Evolutionary conservation across 2,113 vertebrate genomes (phyloP).

Genomic region (Nicator chloris): DNA sequence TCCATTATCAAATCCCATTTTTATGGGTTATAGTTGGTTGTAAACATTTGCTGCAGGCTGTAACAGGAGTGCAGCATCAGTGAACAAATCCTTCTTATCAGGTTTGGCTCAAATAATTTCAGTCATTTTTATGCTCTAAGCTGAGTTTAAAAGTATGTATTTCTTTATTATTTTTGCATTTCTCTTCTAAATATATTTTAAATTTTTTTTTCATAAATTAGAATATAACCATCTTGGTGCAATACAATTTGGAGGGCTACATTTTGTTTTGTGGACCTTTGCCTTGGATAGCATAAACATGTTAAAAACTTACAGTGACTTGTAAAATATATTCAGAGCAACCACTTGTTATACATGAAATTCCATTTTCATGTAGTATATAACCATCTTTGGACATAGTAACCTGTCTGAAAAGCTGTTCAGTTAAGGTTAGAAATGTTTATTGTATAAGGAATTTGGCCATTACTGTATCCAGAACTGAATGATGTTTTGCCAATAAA

Average conservation of each 20-base stretch:
- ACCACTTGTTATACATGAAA: neutral
- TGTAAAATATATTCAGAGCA: neutral
- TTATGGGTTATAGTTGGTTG: constrained; percentile 40
- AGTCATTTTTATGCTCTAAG: neutral
- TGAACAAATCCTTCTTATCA: constrained; percentile 44
- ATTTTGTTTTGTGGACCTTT: neutral
- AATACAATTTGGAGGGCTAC: neutral
- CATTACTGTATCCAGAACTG: neutral
- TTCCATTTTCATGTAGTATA: neutral
- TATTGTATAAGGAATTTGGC: neutral
- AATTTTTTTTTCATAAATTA: neutral
- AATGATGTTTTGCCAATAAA: neutral
- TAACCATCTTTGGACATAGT: neutral
- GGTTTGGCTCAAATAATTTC: constrained; percentile 8
- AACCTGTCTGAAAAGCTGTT: neutral
- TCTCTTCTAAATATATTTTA: neutral
- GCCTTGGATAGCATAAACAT: neutral
- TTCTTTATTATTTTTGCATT: neutral
- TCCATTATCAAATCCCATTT: constrained; percentile 50
- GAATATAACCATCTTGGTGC: neutral
- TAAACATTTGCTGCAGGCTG: constrained; percentile 41
- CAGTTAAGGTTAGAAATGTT: neutral
- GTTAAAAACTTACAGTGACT: neutral
- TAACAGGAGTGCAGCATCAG: constrained; percentile 27
- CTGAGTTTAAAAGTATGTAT: neutral